Evolutionary conservation across 2,113 vertebrate species (phyloP).

Genomic region (Henicopernis longicauda): DNA sequence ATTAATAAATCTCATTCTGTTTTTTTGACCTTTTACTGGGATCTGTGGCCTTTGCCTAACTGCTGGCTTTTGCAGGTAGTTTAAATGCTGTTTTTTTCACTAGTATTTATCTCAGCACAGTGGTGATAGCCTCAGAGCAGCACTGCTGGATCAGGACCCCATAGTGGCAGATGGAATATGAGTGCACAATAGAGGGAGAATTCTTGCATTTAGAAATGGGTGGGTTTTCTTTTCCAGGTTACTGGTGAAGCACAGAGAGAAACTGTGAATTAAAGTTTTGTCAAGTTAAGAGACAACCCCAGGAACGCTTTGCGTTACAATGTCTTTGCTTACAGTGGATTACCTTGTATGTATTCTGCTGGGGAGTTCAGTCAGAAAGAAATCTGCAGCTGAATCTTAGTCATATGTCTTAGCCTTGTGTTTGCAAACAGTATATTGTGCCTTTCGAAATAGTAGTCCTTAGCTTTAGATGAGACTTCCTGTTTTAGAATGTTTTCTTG

Average conservation of each 20-base stretch:
- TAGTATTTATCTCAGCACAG: not conserved
- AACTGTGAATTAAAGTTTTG: not conserved
- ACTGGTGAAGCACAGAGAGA: not conserved
- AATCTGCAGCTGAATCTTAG: not conserved
- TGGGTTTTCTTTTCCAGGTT: not conserved
- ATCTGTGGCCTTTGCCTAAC: not conserved
- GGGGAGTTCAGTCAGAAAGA: not conserved
- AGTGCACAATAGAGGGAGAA: not conserved
- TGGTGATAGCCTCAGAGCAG: not conserved
- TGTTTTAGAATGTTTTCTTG: not conserved
- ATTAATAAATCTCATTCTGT: not conserved
- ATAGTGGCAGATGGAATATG: rapidly evolving
- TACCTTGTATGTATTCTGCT: not conserved
- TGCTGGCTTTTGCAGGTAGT: not conserved
- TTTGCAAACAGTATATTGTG: not conserved
- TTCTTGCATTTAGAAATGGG: not conserved
- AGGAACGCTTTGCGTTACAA: rapidly evolving
- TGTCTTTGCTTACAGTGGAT: not conserved
- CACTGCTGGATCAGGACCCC: not conserved
- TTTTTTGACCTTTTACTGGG: not conserved
- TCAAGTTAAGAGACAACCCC: not conserved
- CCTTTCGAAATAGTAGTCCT: not conserved
- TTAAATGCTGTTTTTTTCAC: not conserved
- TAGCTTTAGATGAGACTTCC: not conserved
- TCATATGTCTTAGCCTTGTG: not conserved